Percentiles rank a stretch among this genome's conserved stretches.
Conservation (phyloP, 2,888 invertebrate species). For the Chesias legatella region DNA sequence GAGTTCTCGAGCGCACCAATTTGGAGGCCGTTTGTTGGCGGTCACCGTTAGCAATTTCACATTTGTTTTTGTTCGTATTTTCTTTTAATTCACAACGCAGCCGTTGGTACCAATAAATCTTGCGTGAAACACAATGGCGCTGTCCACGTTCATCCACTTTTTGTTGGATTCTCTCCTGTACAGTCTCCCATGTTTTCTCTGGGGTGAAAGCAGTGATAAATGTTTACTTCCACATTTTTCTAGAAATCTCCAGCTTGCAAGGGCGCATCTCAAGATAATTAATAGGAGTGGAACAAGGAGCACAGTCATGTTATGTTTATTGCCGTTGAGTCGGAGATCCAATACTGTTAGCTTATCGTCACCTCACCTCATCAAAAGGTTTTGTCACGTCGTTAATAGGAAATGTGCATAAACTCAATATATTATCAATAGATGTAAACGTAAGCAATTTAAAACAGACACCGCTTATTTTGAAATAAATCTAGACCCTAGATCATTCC, state of each 20-base stretch:
- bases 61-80: constrained; percentile 48
- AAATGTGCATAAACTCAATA: too few relatives aligned
- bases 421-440: too few relatives aligned
- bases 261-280: constrained; percentile 5
- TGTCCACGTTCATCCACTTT: constrained; percentile 44
- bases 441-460: too few relatives aligned
- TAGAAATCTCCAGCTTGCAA: constrained; percentile 21
- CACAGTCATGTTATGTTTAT: too few relatives aligned
- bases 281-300: too few relatives aligned
- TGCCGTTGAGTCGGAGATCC: too few relatives aligned
- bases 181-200: constrained; percentile 22
- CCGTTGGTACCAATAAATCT: constrained; percentile 54
- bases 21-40: constrained; percentile 45
- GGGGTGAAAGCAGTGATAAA: constrained; percentile 34
- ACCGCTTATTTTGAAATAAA: too few relatives aligned
- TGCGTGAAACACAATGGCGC: constrained; percentile 41
- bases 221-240: constrained; percentile 28
- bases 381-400: too few relatives aligned
- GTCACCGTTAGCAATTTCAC: constrained; percentile 40
- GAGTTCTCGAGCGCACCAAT: constrained; percentile 45
- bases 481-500: too few relatives aligned
- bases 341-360: too few relatives aligned
- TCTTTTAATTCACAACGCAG: constrained; percentile 48
- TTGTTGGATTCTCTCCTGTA: constrained; percentile 36
- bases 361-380: too few relatives aligned